Base-by-base conservation (phyloP, 2,888 invertebrate species). In the Calliopum simillimum region DNA sequence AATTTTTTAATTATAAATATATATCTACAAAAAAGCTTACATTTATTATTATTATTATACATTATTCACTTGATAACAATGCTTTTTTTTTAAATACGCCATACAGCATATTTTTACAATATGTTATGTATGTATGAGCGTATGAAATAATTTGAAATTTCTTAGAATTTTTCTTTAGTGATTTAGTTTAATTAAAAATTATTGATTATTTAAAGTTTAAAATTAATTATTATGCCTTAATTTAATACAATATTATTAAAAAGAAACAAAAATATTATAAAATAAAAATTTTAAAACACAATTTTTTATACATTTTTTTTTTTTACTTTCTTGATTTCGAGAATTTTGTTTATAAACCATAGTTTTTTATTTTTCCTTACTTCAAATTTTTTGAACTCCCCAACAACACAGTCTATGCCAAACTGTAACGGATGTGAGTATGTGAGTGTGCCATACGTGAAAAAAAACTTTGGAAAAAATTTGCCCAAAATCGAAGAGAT, bases 131-230 rank as follows among this genome's bases (percentile, higher is more conserved):
- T n/a, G n/a, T n/a, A n/a, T n/a, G n/a, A n/a, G 33, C 33, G 33
- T 33, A 33, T 8, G 8, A 33, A 33, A 33, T 33, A 33, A 33
- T 33, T 41, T 63, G 16, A 25, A 49, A 25, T 19, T 63, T 33
- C 44, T 49, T 63, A 51, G 63, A 33, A 51, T 16, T 21, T 64
- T 51, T 64, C 41, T 51, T 51, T 64, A 64, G 51, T 53, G 64
- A 64, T 64, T 64, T 64, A 51, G 51, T 53, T 47, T 64, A 64
- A 64, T 64, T 64, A 51, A 51, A 63, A 46, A 58, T 25, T 66
- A 58, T 56, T 46, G 23, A 47, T 58, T 44, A 66, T 66, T 56
- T 33, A 33, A 66, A 46, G 46, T 56, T 66, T 46, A 66, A 66
- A 55, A 58, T 51, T 51, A 33, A 59, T 33, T 33, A 66, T 58